phyloP scores from a whole-genome alignment of 2,113 vertebrate species.

The Phalacrocorax carbo region DNA sequence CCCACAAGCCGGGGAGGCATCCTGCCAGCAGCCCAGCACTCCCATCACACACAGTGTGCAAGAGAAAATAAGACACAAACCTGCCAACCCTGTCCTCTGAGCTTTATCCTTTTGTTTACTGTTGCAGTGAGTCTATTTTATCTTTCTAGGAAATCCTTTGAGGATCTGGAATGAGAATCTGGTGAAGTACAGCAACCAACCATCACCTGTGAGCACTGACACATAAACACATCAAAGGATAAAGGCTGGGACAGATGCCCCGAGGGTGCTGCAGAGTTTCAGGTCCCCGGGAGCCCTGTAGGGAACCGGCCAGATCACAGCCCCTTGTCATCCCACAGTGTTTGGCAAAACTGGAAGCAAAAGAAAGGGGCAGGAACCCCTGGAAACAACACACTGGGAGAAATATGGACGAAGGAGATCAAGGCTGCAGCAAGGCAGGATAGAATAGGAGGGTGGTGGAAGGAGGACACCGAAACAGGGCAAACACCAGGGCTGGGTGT shows the following conservation, averaged over 20 bases:
- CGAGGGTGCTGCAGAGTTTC: not conserved
- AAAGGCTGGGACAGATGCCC: not conserved
- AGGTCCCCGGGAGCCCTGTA: not conserved
- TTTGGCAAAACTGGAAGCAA: not conserved
- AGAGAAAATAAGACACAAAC: not conserved
- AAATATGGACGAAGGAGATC: not conserved
- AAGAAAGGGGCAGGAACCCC: not conserved
- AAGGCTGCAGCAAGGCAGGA: not conserved
- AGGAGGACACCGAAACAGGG: not conserved
- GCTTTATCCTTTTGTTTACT: not conserved
- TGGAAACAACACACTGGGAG: rapidly evolving
- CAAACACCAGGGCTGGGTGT: not conserved
- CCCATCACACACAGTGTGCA: rapidly evolving
- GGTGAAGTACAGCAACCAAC: not conserved
- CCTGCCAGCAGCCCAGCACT: not conserved
- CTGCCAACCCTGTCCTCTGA: not conserved
- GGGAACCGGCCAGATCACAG: not conserved
- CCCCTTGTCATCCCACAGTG: rapidly evolving
- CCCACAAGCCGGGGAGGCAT: not conserved
- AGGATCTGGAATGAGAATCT: not conserved
- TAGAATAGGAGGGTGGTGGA: not conserved
- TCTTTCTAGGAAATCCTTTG: not conserved
- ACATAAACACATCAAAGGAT: not conserved
- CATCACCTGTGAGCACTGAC: rapidly evolving
- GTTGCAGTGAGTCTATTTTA: not conserved